A percentile compares a stretch with the other conserved stretches of the same genome.
Evolutionary conservation across 2,888 invertebrate genomes (phyloP).

Genomic region (Acanthosoma haemorrhoidale): DNA sequence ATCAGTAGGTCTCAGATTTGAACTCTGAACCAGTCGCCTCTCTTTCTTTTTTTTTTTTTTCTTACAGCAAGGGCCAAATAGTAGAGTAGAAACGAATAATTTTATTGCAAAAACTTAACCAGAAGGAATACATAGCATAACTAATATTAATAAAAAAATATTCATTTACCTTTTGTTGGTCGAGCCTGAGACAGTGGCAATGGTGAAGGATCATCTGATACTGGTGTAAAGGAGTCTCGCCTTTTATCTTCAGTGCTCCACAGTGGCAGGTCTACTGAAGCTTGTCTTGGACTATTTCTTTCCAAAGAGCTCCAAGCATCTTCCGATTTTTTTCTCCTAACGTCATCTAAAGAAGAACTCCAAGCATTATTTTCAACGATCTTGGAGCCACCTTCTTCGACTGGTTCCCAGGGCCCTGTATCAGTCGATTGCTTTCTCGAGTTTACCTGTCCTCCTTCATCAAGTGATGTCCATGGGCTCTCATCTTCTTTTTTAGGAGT

Average conservation of each 20-base stretch:
- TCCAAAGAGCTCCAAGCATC: conserved; percentile 14
- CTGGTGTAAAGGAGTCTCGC: conserved; percentile 15
- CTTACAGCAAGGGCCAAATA: too few species aligned
- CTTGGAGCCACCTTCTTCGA: background rate
- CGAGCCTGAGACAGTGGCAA: conserved; percentile 13
- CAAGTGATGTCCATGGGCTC: conserved; percentile 17
- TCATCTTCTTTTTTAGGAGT: conserved; percentile 18
- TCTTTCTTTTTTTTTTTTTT: too few species aligned
- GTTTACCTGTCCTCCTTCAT: background rate
- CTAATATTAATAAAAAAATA: too few species aligned
- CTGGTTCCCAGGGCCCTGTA: background rate
- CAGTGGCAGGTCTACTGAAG: conserved; percentile 13
- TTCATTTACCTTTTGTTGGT: conserved; percentile 1
- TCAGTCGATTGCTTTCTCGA: background rate
- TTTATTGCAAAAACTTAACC: too few species aligned
- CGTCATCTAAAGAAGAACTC: conserved; percentile 21
- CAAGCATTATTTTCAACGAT: background rate
- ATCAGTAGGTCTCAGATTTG: too few species aligned
- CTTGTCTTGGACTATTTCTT: conserved; percentile 4
- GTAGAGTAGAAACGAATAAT: too few species aligned
- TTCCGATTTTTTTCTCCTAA: conserved; percentile 9
- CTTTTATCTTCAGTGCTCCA: conserved; percentile 19
- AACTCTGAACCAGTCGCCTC: too few species aligned
- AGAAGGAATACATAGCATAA: too few species aligned
- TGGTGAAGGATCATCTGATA: conserved; percentile 17